A percentile compares a stretch with the other conserved stretches of the same genome.
Evolutionary conservation across 2,113 vertebrate genomes (phyloP).

Genomic region (Heterochromis multidens): DNA sequence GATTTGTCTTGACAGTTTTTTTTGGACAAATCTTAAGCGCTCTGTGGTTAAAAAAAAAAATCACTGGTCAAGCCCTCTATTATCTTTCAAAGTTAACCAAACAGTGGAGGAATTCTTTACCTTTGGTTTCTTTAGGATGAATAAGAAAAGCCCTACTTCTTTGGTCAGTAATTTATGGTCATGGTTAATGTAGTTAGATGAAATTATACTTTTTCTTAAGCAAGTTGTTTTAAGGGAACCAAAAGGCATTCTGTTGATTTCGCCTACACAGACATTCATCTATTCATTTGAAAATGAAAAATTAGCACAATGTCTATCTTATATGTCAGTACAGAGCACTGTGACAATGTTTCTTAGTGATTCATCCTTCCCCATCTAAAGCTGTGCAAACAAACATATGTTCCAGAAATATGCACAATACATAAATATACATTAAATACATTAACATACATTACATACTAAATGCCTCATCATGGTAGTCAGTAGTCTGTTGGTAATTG

Average conservation of each 20-base stretch:
- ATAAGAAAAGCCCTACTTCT: not conserved
- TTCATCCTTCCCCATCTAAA: not conserved
- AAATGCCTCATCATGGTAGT: conserved; percentile 1
- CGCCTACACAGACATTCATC: no score
- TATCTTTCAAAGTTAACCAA: not conserved
- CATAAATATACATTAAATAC: not conserved
- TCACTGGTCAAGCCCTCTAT: not conserved
- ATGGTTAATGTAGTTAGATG: not conserved
- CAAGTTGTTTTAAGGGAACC: no score
- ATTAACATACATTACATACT: not conserved
- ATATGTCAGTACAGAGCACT: not conserved
- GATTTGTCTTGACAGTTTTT: not conserved
- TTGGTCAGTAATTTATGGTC: not conserved
- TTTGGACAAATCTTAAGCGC: not conserved
- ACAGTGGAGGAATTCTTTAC: not conserved
- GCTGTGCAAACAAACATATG: not conserved
- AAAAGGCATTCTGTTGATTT: not conserved
- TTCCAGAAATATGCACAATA: not conserved
- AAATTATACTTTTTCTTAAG: not conserved
- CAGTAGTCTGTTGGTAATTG: not conserved
- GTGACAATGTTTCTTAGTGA: not conserved
- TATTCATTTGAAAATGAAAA: not conserved
- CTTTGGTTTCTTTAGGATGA: not conserved
- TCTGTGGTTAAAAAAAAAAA: rapidly evolving
- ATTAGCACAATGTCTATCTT: not conserved